Conservation (phyloP, 2,888 invertebrate species). For the Dendrolimus houi region DNA sequence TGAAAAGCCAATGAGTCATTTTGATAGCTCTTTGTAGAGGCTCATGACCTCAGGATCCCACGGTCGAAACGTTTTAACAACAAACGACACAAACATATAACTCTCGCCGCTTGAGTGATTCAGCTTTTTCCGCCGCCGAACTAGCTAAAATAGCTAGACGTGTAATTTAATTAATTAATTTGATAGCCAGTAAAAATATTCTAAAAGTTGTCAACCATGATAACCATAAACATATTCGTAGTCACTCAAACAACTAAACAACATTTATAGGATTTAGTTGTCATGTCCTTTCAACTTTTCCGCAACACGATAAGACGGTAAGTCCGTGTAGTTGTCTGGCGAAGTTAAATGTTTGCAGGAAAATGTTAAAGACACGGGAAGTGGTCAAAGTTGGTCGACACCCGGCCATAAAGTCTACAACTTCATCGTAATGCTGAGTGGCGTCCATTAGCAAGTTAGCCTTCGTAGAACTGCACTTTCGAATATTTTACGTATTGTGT, state of each 20-base stretch:
- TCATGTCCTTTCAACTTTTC: background rate
- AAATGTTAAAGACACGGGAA: conserved; percentile 49
- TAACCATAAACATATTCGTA: too few species aligned
- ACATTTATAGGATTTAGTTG: background rate
- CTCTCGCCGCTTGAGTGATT: too few species aligned
- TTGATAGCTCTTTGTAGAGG: too few species aligned
- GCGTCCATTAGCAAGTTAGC: conserved; percentile 50
- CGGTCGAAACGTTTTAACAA: too few species aligned
- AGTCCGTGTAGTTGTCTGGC: conserved; percentile 28
- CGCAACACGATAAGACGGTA: conserved; percentile 23
- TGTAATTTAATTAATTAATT: too few species aligned
- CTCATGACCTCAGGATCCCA: too few species aligned
- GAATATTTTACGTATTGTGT: background rate
- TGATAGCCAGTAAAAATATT: too few species aligned
- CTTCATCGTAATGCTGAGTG: conserved; percentile 46
- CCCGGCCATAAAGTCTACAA: conserved; percentile 36
- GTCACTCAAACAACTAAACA: background rate
- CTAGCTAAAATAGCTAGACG: too few species aligned
- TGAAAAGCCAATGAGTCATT: too few species aligned
- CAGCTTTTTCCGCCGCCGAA: too few species aligned
- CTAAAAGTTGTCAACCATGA: too few species aligned
- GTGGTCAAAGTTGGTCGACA: conserved; percentile 45
- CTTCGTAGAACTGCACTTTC: conserved; percentile 16
- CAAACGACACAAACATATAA: too few species aligned
- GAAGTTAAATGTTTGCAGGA: conserved; percentile 39